These are phyloP conservation scores for Plecotus auritus DNA, from an alignment of 2,113 vertebrate species.

Conservation along the genomic window DNA sequence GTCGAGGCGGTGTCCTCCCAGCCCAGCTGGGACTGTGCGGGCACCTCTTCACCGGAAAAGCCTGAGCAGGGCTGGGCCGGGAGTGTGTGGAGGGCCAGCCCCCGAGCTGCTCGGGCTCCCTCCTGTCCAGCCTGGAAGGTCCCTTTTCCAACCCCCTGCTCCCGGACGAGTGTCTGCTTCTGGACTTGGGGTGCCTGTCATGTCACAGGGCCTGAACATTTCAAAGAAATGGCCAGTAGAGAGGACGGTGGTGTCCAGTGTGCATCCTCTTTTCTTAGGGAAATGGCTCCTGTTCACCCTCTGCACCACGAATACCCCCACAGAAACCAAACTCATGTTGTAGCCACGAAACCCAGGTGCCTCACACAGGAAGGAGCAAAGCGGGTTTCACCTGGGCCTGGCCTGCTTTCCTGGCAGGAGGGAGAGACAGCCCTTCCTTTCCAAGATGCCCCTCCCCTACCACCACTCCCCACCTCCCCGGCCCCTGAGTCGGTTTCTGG, in stretches of 20 bases:
- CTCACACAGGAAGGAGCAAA: neutral
- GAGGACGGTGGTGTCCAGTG: neutral
- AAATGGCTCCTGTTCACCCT: neutral
- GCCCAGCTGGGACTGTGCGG: no score
- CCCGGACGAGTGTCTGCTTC: neutral
- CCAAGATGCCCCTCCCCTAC: neutral
- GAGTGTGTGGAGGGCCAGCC: no score
- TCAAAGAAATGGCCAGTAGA: neutral
- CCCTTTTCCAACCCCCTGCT: no score
- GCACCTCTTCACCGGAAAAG: no score
- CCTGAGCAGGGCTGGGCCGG: no score
- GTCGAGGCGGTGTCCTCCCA: no score
- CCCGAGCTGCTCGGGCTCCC: no score
- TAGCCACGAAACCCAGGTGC: neutral
- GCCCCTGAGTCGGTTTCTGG: rapidly evolving
- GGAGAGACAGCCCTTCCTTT: neutral
- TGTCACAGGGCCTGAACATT: neutral
- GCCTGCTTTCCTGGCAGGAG: neutral
- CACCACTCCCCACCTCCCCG: neutral
- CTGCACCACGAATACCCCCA: neutral
- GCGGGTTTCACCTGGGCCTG: neutral
- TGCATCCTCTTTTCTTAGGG: neutral
- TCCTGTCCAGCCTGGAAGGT: no score
- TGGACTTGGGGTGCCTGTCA: neutral
- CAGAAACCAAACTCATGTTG: neutral